These are phyloP conservation scores for Pangasius larnaudii DNA, from an alignment of 2,797 vertebrate species.

Conservation along the genomic window DNA sequence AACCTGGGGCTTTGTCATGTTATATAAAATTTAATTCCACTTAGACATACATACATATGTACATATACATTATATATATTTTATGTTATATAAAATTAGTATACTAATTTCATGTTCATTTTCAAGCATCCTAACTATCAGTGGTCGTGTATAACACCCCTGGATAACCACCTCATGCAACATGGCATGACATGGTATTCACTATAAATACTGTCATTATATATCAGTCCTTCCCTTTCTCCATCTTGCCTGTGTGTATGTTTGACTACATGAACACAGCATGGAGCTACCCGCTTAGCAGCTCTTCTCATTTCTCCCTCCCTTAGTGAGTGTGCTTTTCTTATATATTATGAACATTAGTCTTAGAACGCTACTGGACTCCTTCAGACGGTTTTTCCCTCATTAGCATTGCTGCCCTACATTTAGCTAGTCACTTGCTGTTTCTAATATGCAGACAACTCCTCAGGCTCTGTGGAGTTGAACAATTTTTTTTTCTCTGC, in stretches of 20 bases:
- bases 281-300: neutral
- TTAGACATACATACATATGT: too few relatives aligned
- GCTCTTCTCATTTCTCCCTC: neutral
- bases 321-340: neutral
- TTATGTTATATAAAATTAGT: too few relatives aligned
- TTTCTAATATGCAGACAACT: conserved; percentile 10
- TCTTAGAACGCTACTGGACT: neutral
- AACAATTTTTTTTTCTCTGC: neutral
- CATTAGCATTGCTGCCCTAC: neutral
- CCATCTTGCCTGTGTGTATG: neutral
- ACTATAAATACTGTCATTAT: too few relatives aligned
- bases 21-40: neutral
- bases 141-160: neutral
- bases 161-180: neutral
- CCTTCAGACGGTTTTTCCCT: neutral
- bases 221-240: neutral
- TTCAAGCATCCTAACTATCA: neutral
- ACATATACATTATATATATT: neutral
- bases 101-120: neutral
- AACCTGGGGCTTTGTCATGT: neutral
- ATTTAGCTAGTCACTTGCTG: neutral
- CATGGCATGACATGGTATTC: neutral
- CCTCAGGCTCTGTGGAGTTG: neutral
- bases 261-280: neutral
- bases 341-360: conserved; percentile 7